Conservation (phyloP, 2,797 vertebrate species). For the Coilia nasus region DNA sequence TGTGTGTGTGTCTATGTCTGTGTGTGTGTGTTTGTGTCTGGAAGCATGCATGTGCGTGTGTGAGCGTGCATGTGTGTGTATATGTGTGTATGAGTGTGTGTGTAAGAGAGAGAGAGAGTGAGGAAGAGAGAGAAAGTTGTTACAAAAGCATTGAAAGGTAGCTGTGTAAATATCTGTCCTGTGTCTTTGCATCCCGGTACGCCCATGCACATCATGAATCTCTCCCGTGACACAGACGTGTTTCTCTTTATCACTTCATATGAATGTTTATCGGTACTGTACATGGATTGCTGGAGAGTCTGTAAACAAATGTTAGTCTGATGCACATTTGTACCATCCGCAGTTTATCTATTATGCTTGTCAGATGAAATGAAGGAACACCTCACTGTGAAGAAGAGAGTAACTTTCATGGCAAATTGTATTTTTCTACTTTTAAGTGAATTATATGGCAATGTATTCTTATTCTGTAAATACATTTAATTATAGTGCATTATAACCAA, state of each 20-base stretch:
- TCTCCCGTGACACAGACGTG: not conserved
- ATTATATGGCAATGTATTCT: conserved; percentile 7
- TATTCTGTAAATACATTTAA: conserved; percentile 25
- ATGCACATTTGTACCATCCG: not conserved
- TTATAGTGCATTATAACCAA: conserved; percentile 11
- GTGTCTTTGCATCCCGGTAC: not conserved
- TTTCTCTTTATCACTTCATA: not conserved
- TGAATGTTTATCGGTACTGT: conserved; percentile 13
- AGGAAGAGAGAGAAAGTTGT: not conserved
- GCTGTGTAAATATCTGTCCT: conserved; percentile 48
- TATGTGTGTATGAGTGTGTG: not conserved
- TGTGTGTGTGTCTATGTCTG: not conserved
- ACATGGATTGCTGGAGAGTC: not conserved
- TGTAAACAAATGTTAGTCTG: not conserved
- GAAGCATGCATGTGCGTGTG: not conserved
- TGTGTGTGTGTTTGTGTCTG: not conserved
- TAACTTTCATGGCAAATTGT: not conserved
- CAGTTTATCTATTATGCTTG: not conserved
- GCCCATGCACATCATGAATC: not conserved
- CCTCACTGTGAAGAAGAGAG: conserved; percentile 1
- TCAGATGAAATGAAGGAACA: not conserved
- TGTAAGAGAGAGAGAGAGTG: not conserved
- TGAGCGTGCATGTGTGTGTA: not conserved
- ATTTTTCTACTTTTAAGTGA: conserved; percentile 25
- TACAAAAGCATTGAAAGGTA: conserved; percentile 41